These are phyloP conservation scores for Equus przewalskii DNA, from an alignment of 2,113 vertebrate genomes.

Conservation along the genomic window DNA sequence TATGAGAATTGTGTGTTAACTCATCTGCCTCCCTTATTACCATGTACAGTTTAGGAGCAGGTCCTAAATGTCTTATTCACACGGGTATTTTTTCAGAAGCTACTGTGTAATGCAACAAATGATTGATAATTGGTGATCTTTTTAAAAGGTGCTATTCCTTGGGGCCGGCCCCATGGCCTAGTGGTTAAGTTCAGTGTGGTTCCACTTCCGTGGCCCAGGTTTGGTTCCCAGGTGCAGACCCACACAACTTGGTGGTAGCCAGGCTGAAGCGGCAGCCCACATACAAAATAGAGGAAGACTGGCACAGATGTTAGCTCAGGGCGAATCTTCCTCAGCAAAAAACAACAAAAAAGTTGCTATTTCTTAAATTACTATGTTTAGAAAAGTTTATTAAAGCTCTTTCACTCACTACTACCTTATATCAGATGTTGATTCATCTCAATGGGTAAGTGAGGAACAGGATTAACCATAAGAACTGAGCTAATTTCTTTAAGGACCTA, in stretches of 20 bases:
- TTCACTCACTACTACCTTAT: neutral
- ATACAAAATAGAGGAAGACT: no score
- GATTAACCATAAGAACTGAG: neutral
- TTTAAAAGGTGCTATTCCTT: neutral
- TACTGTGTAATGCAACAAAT: neutral
- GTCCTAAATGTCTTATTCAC: neutral
- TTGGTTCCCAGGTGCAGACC: no score
- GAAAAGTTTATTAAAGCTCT: neutral
- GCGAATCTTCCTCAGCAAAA: no score
- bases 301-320: no score
- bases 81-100: neutral
- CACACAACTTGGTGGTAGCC: no score
- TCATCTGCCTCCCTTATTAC: neutral
- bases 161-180: no score
- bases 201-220: no score
- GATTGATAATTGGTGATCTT: neutral
- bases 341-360: neutral
- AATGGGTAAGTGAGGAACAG: neutral
- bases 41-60: neutral
- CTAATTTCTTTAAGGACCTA: neutral
- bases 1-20: neutral
- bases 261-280: no score
- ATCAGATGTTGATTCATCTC: neutral
- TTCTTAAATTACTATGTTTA: neutral
- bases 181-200: no score